Percentiles rank a stretch among this genome's conserved stretches.
These are phyloP conservation scores for Nothoprocta pentlandii DNA, from an alignment of 2,113 vertebrate species.

Conservation along the genomic window DNA sequence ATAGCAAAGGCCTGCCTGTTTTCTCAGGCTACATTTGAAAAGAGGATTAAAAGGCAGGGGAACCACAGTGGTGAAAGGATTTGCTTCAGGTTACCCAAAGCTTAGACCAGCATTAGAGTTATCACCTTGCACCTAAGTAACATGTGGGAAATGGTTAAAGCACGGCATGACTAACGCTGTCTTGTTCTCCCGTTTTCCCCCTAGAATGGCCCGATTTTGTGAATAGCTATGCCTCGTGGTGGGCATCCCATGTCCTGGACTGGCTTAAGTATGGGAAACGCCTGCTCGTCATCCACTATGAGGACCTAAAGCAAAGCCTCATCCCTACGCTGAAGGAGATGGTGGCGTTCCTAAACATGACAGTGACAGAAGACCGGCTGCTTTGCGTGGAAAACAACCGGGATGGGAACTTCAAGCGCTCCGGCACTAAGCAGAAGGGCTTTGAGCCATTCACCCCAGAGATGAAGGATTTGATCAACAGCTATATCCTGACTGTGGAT, in stretches of 20 bases:
- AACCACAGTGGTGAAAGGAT: neutral
- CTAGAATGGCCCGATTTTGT: constrained; percentile 91
- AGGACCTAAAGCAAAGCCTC: constrained; percentile 83
- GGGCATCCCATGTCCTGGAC: constrained; percentile 89
- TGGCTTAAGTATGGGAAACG: constrained; percentile 86
- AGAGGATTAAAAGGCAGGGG: neutral
- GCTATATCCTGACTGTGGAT: constrained; percentile 86
- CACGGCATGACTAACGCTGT: neutral
- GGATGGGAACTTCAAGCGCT: constrained; percentile 88
- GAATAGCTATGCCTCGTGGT: constrained; percentile 88
- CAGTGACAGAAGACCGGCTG: constrained; percentile 82
- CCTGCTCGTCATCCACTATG: constrained; percentile 86
- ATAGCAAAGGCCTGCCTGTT: neutral
- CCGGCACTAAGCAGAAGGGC: constrained; percentile 72
- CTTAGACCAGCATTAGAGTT: neutral
- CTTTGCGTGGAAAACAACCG: constrained; percentile 89
- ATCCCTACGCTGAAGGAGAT: constrained; percentile 82
- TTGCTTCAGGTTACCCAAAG: neutral
- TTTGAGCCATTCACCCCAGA: constrained; percentile 88
- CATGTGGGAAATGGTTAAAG: neutral
- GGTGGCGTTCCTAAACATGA: constrained; percentile 84
- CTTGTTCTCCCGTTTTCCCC: neutral
- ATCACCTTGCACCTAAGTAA: too few species aligned
- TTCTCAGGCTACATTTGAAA: neutral
- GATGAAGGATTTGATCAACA: constrained; percentile 86